Conservation (phyloP, 2,113 vertebrate species). For the Suncus etruscus region DNA sequence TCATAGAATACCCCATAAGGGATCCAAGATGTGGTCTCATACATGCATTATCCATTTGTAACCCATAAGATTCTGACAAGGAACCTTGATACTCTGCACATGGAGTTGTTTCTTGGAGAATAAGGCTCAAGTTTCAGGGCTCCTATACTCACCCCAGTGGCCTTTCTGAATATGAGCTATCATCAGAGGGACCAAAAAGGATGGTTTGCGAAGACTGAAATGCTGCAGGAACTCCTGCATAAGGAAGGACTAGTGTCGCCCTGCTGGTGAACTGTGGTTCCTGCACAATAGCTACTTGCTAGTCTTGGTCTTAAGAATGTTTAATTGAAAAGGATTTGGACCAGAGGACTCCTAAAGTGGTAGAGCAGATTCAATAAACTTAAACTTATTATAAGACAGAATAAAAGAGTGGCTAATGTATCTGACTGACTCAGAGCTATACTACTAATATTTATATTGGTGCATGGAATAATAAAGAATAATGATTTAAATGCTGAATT, state of each 20-base stretch:
- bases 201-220: neutral
- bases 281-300: neutral
- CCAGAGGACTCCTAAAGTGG: neutral
- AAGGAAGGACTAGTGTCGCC: neutral
- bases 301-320: neutral
- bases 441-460: slow-evolving; percentile 16
- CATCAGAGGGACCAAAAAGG: neutral
- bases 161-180: neutral
- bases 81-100: neutral
- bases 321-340: neutral
- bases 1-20: too few relatives aligned
- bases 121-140: neutral
- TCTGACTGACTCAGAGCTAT: neutral
- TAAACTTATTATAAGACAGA: neutral
- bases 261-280: neutral
- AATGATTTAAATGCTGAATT: neutral
- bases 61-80: too few relatives aligned
- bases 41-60: too few relatives aligned
- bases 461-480: neutral
- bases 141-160: neutral
- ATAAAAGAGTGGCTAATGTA: neutral
- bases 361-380: neutral
- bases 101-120: neutral
- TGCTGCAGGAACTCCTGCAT: neutral
- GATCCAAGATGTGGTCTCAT: too few relatives aligned